Evolutionary conservation across 2,888 invertebrate species (phyloP), one percentile per base, ranked within the genome.

Genomic region (Lochmaea capreae): DNA sequence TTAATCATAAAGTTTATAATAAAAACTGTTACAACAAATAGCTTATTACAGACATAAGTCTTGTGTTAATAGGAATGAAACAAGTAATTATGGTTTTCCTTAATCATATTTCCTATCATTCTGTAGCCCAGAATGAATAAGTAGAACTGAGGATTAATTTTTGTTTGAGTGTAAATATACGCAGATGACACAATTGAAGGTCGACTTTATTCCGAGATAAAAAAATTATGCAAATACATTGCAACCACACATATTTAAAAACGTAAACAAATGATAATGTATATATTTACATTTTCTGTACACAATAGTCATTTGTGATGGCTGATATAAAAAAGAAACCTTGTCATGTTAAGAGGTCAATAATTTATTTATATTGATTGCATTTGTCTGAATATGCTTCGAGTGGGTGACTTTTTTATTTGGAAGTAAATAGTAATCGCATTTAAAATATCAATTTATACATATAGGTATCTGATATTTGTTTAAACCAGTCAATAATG

Each of bases 141-240:
- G 62, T 62, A 42, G 62, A 42, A 33, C 11, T 52, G n/a, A 33
- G 16, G 42, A 62, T 39, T 16, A 18, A 18, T 63, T 16, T 43
- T 63, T 63, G 16, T 52, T 52, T 62, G 63, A 33, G 16, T 59
- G 43, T 58, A 65, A 65, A 71, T 65, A 72, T 62, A 71, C 68
- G 58, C 71, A 65, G 76, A 76, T 76, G 76, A 74, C 74, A 76
- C 72, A 76, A 74, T 42, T 43, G 70, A 76, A 76, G 76, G 76
- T 22, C 74, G 72, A 54, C 72, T 67, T 69, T 69, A 69, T 69
- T 68, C 61, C 61, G 43, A 63, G 63, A 76, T 73, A 76, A 74
- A 74, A 76, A 74, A 76, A 69, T 73, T 76, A 73, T 74, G 76
- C 74, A 76, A 76, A 76, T 74, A 76, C 58, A 16, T 26, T 62